phyloP scores from a whole-genome alignment of 2,113 vertebrate species.

The Benthochromis sp. region DNA sequence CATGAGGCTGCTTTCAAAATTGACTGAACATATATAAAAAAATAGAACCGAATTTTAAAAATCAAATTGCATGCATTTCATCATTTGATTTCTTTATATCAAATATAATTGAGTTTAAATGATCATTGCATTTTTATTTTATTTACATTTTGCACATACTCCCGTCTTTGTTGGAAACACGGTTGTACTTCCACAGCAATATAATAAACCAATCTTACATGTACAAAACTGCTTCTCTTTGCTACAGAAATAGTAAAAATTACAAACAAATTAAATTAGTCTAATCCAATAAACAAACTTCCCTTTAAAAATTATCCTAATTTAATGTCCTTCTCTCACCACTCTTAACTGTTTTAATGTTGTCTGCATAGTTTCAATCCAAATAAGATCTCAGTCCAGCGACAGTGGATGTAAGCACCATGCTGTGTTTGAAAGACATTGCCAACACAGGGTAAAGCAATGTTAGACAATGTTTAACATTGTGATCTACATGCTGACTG shows the following conservation, averaged over 20 bases:
- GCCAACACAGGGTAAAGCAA: conserved; percentile 11
- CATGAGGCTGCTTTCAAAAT: not conserved
- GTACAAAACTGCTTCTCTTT: not conserved
- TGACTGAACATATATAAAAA: not conserved
- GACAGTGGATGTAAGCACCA: not conserved
- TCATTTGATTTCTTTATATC: not conserved
- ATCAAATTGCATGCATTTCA: not conserved
- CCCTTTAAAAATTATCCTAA: not conserved
- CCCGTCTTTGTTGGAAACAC: not conserved
- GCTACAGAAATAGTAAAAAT: not conserved
- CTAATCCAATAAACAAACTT: not conserved
- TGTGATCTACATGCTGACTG: conserved; percentile 47
- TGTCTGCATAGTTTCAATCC: conserved; percentile 25
- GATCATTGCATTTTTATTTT: not conserved
- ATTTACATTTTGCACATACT: not conserved
- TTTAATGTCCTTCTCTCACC: not conserved
- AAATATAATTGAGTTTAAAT: not conserved
- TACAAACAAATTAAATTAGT: not conserved
- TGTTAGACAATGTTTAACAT: conserved; percentile 8
- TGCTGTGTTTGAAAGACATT: not conserved
- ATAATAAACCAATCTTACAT: not conserved
- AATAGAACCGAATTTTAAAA: not conserved
- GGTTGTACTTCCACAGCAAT: not conserved
- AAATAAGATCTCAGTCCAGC: conserved; percentile 42
- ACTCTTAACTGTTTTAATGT: not conserved